These are phyloP conservation scores for Macrostomum lignano DNA, from an alignment of 1,140 invertebrate species.

Conservation along the genomic window DNA sequence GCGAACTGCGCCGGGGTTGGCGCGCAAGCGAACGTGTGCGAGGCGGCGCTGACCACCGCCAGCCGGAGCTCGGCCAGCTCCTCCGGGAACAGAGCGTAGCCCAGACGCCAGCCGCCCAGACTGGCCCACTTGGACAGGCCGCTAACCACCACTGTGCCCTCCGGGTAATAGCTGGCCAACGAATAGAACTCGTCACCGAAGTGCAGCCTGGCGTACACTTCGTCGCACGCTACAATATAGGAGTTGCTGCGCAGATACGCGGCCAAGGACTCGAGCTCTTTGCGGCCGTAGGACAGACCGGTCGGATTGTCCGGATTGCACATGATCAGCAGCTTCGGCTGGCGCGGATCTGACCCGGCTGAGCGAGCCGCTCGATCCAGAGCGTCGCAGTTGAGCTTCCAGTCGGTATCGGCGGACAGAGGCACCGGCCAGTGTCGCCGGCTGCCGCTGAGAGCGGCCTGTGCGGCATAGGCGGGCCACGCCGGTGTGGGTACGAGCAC, in stretches of 20 bases:
- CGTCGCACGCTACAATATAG: constrained; percentile 19
- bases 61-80: constrained; percentile 11
- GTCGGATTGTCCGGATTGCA: constrained; percentile 23
- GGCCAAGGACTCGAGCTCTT: no score
- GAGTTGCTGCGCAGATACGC: no score
- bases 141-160: constrained; percentile 19
- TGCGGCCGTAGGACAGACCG: no score
- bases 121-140: constrained; percentile 24
- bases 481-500: no score
- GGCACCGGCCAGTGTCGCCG: no score
- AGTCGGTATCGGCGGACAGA: no score
- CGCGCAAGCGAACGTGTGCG: constrained; percentile 18
- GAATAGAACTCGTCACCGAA: constrained; percentile 12
- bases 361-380: no score
- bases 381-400: no score
- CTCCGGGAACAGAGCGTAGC: constrained; percentile 19
- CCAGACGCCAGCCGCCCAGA: constrained; percentile 22
- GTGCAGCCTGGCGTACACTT: constrained; percentile 19
- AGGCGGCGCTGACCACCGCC: constrained; percentile 15
- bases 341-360: constrained; percentile 17
- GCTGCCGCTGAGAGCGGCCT: no score
- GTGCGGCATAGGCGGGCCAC: no score
- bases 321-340: no score
- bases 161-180: constrained; percentile 20
- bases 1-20: constrained; percentile 21